Evolutionary conservation across 2,113 vertebrate genomes (phyloP).

Genomic region (Ammodytes dubius): DNA sequence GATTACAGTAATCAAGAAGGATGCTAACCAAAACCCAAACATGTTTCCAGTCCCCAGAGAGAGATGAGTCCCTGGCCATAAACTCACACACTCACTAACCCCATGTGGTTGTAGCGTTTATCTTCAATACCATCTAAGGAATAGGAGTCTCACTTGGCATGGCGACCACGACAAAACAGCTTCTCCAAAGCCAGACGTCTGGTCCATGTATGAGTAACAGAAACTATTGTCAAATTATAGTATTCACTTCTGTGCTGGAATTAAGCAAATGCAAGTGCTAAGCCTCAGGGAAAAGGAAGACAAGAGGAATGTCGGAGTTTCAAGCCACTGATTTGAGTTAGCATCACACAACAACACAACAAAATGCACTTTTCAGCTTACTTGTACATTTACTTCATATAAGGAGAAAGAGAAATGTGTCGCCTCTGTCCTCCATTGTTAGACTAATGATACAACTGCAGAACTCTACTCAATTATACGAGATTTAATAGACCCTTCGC

Average conservation of each 20-base stretch:
- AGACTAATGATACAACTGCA: not conserved
- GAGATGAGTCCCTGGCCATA: constrained; percentile 46
- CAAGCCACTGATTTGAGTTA: constrained; percentile 13
- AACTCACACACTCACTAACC: constrained; percentile 46
- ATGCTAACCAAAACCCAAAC: constrained; percentile 51
- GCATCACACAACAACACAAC: not conserved
- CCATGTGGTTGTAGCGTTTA: constrained; percentile 57
- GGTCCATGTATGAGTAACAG: constrained; percentile 69
- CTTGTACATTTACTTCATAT: constrained; percentile 11
- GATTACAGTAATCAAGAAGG: constrained; percentile 19
- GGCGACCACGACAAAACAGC: constrained; percentile 58
- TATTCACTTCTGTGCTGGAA: constrained; percentile 17
- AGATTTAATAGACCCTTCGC: not conserved
- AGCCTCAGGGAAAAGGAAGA: not conserved
- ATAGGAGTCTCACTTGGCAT: constrained; percentile 75
- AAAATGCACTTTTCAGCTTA: constrained; percentile 26
- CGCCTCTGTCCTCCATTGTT: no score
- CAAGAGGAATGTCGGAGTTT: constrained; percentile 11
- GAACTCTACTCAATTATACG: not conserved
- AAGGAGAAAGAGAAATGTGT: not conserved
- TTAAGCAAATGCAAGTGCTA: constrained; percentile 27
- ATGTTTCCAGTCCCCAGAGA: constrained; percentile 55
- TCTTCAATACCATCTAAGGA: constrained; percentile 85
- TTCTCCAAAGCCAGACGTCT: constrained; percentile 73
- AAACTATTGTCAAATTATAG: constrained; percentile 46